phyloP scores from a whole-genome alignment of 2,888 invertebrate genomes.

The Drosophila algonquin region DNA sequence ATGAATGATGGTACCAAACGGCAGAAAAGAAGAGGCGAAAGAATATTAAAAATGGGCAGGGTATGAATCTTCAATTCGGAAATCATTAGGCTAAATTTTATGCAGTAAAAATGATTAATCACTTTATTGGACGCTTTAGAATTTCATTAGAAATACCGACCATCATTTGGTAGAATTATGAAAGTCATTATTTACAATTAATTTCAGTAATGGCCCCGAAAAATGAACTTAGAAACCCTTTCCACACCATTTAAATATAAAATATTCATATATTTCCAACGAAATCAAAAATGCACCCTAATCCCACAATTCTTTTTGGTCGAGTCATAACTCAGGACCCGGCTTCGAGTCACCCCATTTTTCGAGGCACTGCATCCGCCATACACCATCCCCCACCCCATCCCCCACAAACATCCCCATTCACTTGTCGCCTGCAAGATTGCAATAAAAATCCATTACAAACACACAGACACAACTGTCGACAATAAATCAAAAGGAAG shows the following conservation, averaged over 20 bases:
- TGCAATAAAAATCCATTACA: slow-evolving; percentile 71
- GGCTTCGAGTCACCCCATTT: slow-evolving; percentile 59
- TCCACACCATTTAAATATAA: slow-evolving; percentile 4
- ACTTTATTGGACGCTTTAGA: background rate
- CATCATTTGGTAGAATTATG: slow-evolving; percentile 5
- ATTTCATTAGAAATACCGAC: background rate
- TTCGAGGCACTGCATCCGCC: slow-evolving; percentile 39
- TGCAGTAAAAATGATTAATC: background rate
- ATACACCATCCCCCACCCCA: background rate
- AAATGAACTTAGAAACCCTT: slow-evolving; percentile 5
- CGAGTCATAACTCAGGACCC: slow-evolving; percentile 53
- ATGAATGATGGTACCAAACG: background rate
- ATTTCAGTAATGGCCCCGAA: slow-evolving; percentile 1
- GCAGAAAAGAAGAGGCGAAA: background rate
- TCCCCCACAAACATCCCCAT: slow-evolving; percentile 9
- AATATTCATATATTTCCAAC: slow-evolving; percentile 20
- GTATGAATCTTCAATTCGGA: too few relatives aligned
- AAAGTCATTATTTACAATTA: slow-evolving; percentile 15
- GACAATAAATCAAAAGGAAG: slow-evolving; percentile 66
- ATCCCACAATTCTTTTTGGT: slow-evolving; percentile 54
- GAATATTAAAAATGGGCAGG: too few relatives aligned
- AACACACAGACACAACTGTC: slow-evolving; percentile 32
- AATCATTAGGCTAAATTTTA: too few relatives aligned
- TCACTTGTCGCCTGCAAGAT: slow-evolving; percentile 60
- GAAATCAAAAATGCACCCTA: slow-evolving; percentile 48